These are phyloP conservation scores for Microplitis mediator DNA, from an alignment of 1,140 invertebrate species.

Conservation along the genomic window DNA sequence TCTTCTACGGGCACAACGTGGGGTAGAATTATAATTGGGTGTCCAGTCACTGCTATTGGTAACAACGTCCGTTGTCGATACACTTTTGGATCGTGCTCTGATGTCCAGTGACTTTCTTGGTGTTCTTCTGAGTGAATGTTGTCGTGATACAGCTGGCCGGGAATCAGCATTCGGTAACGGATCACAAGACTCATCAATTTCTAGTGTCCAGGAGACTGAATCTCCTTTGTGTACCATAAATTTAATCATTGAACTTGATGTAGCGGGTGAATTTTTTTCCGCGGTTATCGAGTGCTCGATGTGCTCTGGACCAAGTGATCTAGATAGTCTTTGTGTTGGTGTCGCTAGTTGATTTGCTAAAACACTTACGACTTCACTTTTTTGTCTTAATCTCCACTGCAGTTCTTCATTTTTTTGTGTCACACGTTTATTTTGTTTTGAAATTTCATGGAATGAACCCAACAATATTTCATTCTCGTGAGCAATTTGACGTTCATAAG, in stretches of 20 bases:
- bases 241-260: constrained; percentile 70
- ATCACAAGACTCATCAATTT: constrained; percentile 72
- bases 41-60: constrained; percentile 40
- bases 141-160: constrained; percentile 40
- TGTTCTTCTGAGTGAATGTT: constrained; percentile 49
- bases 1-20: constrained; percentile 37
- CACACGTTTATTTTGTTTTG: constrained; percentile 76
- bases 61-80: constrained; percentile 39
- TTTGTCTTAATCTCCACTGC: constrained; percentile 81
- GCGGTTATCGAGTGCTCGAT: constrained; percentile 34
- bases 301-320: constrained; percentile 47
- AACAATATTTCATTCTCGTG: constrained; percentile 73
- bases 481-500: constrained; percentile 61
- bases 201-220: constrained; percentile 82
- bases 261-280: constrained; percentile 47
- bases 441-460: constrained; percentile 74
- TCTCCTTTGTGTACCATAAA: constrained; percentile 82
- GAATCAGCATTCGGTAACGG: constrained; percentile 21
- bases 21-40: constrained; percentile 47
- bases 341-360: constrained; percentile 55
- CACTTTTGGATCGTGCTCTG: constrained; percentile 49
- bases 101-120: constrained; percentile 37
- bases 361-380: constrained; percentile 69
- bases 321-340: constrained; percentile 38
- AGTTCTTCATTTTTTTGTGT: constrained; percentile 85